Evolutionary conservation across 2,888 invertebrate species (phyloP), one percentile per base, ranked within the genome.

Genomic region (Lithophane semibrunnea): DNA sequence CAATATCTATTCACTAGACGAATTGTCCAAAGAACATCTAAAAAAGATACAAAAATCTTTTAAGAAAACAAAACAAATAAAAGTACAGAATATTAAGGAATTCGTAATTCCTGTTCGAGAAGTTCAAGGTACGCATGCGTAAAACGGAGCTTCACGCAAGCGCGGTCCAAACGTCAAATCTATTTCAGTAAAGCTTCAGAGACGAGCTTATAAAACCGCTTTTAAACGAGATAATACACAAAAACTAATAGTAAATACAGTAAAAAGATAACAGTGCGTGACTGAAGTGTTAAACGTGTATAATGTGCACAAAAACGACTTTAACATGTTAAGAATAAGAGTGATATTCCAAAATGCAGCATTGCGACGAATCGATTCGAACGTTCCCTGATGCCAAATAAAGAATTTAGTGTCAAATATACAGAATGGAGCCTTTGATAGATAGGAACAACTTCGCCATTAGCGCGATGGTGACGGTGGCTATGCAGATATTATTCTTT

Each of bases 401-500:
- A 74, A 85, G 82, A 77, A 83, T 90, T 85, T 93, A 94, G 94
- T 94, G 93, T 92, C 90, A 92, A 93, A 90, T 88, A 77, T 77
- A 82, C 82, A 92, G 93, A 83, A 98, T 98, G 98, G 98, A 97
- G 92, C 97, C 98, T 70, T 96, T 98, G 87, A 97, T 98, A 93
- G 99, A 99, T 94, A 97, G 97, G 89, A 98, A 98, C 94, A 98
- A 99, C 95, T 98, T 98, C 93, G 98, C 98, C 85, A 98, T 99
- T 85, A 98, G 98, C 94, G 98, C 98, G 49, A 98, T 98, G 94
- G 98, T 98, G 69, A 98, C 98, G 1, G 98, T 98, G 52, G 97
- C 97, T 44, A 98, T 99, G 98, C 99, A 99, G 95, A 97, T 99
- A 74, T 97, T 98, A 73, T 99, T 99, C 96, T 99, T 99, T 95